A percentile compares a stretch with the other conserved stretches of the same genome.
These are phyloP conservation scores for Coelogynopora nodosa DNA, from an alignment of 2,888 invertebrate species.

Conservation along the genomic window DNA sequence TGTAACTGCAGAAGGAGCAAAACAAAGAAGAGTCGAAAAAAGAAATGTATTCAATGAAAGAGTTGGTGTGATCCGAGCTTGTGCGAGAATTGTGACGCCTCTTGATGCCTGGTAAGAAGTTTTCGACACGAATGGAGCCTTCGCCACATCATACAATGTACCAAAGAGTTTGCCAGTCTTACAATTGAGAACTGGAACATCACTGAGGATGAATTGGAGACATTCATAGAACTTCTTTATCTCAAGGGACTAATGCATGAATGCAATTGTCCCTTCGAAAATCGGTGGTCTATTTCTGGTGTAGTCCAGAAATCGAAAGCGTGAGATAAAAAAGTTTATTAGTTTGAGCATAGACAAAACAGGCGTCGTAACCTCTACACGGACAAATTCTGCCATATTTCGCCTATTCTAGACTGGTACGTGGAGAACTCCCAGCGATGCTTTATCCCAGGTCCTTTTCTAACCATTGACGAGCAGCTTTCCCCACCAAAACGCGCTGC, in stretches of 20 bases:
- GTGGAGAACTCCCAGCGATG: constrained; percentile 4
- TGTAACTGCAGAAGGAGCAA: background rate
- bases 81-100: background rate
- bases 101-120: background rate
- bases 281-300: background rate
- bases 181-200: background rate
- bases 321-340: constrained; percentile 1
- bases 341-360: background rate
- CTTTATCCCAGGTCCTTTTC: background rate
- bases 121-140: constrained; percentile 19
- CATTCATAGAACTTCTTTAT: background rate
- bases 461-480: constrained; percentile 30
- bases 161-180: constrained; percentile 12
- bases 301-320: background rate
- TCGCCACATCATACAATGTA: constrained; percentile 2
- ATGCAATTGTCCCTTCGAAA: constrained; percentile 4
- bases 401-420: background rate
- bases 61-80: constrained; percentile 3
- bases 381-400: background rate
- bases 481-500: constrained; percentile 17
- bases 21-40: background rate
- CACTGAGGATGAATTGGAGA: background rate
- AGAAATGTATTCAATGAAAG: constrained; percentile 7
- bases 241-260: background rate
- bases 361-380: background rate